Conservation (phyloP, 2,797 vertebrate species). For the Hyperoplus lanceolatus region DNA sequence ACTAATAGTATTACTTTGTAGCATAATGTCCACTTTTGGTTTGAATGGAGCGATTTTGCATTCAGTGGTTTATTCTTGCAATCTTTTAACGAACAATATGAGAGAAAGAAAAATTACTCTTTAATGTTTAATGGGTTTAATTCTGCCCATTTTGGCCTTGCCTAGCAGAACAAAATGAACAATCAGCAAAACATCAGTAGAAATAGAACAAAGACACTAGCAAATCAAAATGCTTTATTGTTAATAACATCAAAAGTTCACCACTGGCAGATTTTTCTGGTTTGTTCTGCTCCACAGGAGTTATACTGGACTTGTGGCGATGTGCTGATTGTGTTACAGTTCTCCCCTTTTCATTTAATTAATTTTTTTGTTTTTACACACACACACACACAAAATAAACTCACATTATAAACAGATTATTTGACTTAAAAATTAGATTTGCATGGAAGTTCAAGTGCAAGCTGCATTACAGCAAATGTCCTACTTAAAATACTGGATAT, state of each 20-base stretch:
- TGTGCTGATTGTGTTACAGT: not conserved
- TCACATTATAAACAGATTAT: not conserved
- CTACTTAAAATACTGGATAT: not conserved
- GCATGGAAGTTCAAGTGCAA: not conserved
- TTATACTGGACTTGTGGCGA: not conserved
- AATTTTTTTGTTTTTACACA: not conserved
- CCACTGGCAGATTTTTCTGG: not conserved
- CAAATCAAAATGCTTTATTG: constrained; percentile 11
- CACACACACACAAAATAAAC: not conserved
- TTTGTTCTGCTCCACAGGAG: not conserved
- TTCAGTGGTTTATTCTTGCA: not conserved
- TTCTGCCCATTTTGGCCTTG: not conserved
- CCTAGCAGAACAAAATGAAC: constrained; percentile 19
- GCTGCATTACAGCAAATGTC: not conserved
- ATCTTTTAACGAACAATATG: constrained; percentile 1
- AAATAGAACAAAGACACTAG: constrained; percentile 3
- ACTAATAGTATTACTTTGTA: constrained; percentile 29
- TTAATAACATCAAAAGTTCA: constrained; percentile 19
- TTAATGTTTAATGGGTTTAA: not conserved
- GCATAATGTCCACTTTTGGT: not conserved
- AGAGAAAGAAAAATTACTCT: not conserved
- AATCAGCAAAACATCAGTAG: constrained; percentile 16
- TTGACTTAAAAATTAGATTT: not conserved
- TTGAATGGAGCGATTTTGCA: constrained; percentile 20
- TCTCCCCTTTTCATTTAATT: not conserved